Evolutionary conservation across 1,140 invertebrate species (phyloP).

Genomic region (Hyles euphorbiae): DNA sequence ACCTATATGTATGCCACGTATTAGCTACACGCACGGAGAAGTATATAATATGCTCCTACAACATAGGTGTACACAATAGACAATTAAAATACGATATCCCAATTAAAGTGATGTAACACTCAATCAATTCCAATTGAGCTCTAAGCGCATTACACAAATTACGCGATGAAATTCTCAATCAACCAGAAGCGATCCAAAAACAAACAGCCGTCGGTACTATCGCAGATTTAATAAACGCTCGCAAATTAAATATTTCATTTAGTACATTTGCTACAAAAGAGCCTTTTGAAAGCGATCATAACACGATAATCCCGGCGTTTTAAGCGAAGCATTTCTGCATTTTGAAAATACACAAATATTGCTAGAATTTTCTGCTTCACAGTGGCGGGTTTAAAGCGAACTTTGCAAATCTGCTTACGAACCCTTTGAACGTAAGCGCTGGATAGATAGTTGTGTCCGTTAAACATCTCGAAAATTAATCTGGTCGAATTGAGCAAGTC

Average conservation of each 20-base stretch:
- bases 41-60: no score
- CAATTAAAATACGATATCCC: no score
- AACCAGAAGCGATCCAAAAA: no score
- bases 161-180: no score
- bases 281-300: constrained; percentile 4
- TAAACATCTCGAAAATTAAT: constrained; percentile 35
- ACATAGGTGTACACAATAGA: no score
- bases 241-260: constrained; percentile 1
- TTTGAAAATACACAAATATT: constrained; percentile 20
- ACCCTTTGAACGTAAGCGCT: constrained; percentile 25
- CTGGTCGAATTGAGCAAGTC: constrained; percentile 24
- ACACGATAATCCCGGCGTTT: constrained; percentile 9
- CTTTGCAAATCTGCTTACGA: constrained; percentile 27
- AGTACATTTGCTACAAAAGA: constrained; percentile 7
- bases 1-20: no score
- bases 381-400: neutral
- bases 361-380: constrained; percentile 9
- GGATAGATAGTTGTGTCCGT: constrained; percentile 23
- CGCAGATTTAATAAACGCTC: neutral
- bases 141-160: no score
- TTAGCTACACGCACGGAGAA: no score
- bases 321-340: constrained; percentile 10
- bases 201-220: neutral
- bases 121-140: no score
- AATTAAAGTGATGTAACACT: no score